Percentiles rank a stretch among this genome's conserved stretches.
These are phyloP conservation scores for Seriola aureovittata DNA, from an alignment of 2,113 vertebrate species.

Conservation along the genomic window DNA sequence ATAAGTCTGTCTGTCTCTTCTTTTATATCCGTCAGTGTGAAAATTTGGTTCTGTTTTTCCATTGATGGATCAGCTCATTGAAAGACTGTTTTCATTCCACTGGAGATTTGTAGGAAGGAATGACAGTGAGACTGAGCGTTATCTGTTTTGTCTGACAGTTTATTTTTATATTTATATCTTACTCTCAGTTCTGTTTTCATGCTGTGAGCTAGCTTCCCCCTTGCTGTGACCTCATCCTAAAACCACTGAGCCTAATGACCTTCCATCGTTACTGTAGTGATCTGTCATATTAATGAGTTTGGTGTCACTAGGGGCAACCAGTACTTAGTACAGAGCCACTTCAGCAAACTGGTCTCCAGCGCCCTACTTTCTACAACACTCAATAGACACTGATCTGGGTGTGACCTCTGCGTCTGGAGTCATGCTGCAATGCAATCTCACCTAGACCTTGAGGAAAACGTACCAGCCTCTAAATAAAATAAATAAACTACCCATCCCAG, in stretches of 20 bases:
- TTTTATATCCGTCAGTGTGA: slow-evolving; percentile 29
- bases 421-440: slow-evolving; percentile 13
- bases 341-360: slow-evolving; percentile 46
- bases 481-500: slow-evolving; percentile 73
- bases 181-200: background rate
- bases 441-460: slow-evolving; percentile 53
- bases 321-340: slow-evolving; percentile 33
- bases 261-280: slow-evolving; percentile 45
- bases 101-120: slow-evolving; percentile 22
- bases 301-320: slow-evolving; percentile 51
- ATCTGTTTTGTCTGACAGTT: slow-evolving; percentile 11
- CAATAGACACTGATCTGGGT: slow-evolving; percentile 40
- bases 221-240: slow-evolving; percentile 53
- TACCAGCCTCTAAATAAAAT: background rate
- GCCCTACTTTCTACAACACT: slow-evolving; percentile 52
- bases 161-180: slow-evolving; percentile 22
- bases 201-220: slow-evolving; percentile 5
- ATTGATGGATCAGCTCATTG: background rate
- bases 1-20: slow-evolving; percentile 20
- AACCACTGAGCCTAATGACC: slow-evolving; percentile 50
- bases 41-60: slow-evolving; percentile 3
- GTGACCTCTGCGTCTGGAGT: slow-evolving; percentile 40
- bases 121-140: background rate
- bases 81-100: slow-evolving; percentile 32
- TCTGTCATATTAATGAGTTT: slow-evolving; percentile 67